Evolutionary conservation across 2,888 invertebrate genomes (phyloP).

Genomic region (Hydropsyche betteni): DNA sequence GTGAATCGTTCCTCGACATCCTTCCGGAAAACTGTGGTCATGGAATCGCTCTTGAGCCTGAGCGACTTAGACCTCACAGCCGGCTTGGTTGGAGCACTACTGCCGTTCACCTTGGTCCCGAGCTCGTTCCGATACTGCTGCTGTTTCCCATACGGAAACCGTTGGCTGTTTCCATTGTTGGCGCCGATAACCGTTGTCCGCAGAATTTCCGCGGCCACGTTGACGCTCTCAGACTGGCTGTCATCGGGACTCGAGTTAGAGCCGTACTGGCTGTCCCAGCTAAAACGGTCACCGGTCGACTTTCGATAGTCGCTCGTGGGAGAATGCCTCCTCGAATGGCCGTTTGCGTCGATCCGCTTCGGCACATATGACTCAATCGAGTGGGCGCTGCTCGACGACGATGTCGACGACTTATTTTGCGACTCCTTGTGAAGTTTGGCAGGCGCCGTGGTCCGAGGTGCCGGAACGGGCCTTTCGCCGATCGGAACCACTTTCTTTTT

Average conservation of each 20-base stretch:
- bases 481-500: slow-evolving; percentile 55
- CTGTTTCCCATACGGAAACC: slow-evolving; percentile 50
- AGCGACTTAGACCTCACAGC: slow-evolving; percentile 66
- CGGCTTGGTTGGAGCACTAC: slow-evolving; percentile 56
- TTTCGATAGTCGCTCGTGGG: slow-evolving; percentile 50
- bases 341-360: not conserved
- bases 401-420: slow-evolving; percentile 50
- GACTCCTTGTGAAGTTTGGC: slow-evolving; percentile 48
- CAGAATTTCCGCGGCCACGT: slow-evolving; percentile 8
- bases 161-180: slow-evolving; percentile 43
- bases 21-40: slow-evolving; percentile 44
- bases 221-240: slow-evolving; percentile 14
- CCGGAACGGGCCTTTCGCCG: slow-evolving; percentile 54
- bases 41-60: slow-evolving; percentile 65
- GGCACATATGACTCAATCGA: slow-evolving; percentile 6
- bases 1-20: slow-evolving; percentile 57
- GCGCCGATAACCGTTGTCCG: not conserved
- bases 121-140: slow-evolving; percentile 48
- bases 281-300: slow-evolving; percentile 45
- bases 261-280: slow-evolving; percentile 23
- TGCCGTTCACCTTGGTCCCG: slow-evolving; percentile 59
- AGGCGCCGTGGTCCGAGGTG: slow-evolving; percentile 50
- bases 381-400: slow-evolving; percentile 52
- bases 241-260: not conserved
- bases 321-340: slow-evolving; percentile 43